phyloP scores from a whole-genome alignment of 2,797 vertebrate species.

The Microchirus variegatus region DNA sequence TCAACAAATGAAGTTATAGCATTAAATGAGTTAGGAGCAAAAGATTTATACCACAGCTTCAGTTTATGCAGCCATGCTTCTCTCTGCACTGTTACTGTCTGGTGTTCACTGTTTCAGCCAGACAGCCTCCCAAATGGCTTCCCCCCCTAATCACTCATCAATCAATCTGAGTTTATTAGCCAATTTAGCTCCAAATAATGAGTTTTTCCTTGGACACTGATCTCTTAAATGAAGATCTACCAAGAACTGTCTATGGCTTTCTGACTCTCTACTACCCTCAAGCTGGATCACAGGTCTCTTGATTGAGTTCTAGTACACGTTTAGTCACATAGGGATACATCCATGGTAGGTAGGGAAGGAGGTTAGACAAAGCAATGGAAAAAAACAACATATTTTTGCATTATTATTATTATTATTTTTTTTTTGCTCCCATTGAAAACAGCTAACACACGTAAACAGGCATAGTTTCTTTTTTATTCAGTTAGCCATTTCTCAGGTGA shows the following conservation, averaged over 20 bases:
- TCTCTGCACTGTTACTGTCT: neutral
- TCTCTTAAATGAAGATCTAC: conserved; percentile 52
- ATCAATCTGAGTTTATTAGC: conserved; percentile 27
- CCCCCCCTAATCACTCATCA: conserved; percentile 24
- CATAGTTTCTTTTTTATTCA: too few species aligned
- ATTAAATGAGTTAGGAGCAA: conserved; percentile 23
- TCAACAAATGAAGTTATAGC: conserved; percentile 31
- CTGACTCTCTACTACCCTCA: conserved; percentile 12
- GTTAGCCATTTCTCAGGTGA: too few species aligned
- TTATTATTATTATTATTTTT: too few species aligned
- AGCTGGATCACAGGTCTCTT: conserved; percentile 1
- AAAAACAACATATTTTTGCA: too few species aligned
- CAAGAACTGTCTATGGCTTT: conserved; percentile 29
- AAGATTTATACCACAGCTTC: neutral
- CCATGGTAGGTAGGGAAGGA: neutral
- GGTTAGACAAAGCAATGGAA: neutral
- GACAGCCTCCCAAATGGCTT: neutral
- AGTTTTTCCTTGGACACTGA: conserved; percentile 47
- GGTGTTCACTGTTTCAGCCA: too few species aligned
- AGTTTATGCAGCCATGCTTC: neutral
- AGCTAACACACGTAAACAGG: too few species aligned
- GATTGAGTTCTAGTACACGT: conserved; percentile 1
- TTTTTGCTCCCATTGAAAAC: too few species aligned
- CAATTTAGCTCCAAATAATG: conserved; percentile 46
- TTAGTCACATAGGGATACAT: neutral